A percentile compares a stretch with the other conserved stretches of the same genome.
Evolutionary conservation across 2,888 invertebrate genomes (phyloP).

Genomic region (Melieria picta): DNA sequence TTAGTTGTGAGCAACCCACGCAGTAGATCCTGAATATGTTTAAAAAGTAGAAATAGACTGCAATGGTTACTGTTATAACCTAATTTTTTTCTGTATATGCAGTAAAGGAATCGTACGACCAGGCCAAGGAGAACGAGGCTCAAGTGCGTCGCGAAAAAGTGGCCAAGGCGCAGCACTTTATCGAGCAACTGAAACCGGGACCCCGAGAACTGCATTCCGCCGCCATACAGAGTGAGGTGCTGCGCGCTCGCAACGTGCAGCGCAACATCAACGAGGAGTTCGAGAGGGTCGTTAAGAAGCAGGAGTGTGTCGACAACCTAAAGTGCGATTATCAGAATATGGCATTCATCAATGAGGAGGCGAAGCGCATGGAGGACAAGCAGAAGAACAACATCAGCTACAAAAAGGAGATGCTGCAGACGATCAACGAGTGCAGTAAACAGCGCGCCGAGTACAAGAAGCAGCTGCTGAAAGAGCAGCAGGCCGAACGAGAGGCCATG

Average conservation of each 20-base stretch:
- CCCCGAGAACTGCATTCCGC: slow-evolving; percentile 61
- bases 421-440: slow-evolving; percentile 55
- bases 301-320: slow-evolving; percentile 54
- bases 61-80: slow-evolving; percentile 1
- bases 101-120: slow-evolving; percentile 39
- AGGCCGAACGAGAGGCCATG: slow-evolving; percentile 47
- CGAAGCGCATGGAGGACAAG: slow-evolving; percentile 54
- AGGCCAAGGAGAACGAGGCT: slow-evolving; percentile 52
- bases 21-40: no score
- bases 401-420: slow-evolving; percentile 54
- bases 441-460: slow-evolving; percentile 46
- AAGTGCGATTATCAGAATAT: slow-evolving; percentile 60
- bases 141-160: slow-evolving; percentile 53
- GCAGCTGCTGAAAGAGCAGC: slow-evolving; percentile 47
- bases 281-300: slow-evolving; percentile 51
- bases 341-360: slow-evolving; percentile 60
- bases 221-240: slow-evolving; percentile 60
- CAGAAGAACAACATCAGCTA: slow-evolving; percentile 52
- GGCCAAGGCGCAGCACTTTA: slow-evolving; percentile 56
- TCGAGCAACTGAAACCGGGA: slow-evolving; percentile 60
- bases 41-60: no score
- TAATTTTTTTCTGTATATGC: neutral
- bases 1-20: no score
- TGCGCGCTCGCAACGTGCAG: slow-evolving; percentile 59
- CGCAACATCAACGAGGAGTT: slow-evolving; percentile 55